Percentiles rank a stretch among this genome's conserved stretches.
Conservation (phyloP, 2,888 invertebrate genomes). For the Entomobrya multifasciata region DNA sequence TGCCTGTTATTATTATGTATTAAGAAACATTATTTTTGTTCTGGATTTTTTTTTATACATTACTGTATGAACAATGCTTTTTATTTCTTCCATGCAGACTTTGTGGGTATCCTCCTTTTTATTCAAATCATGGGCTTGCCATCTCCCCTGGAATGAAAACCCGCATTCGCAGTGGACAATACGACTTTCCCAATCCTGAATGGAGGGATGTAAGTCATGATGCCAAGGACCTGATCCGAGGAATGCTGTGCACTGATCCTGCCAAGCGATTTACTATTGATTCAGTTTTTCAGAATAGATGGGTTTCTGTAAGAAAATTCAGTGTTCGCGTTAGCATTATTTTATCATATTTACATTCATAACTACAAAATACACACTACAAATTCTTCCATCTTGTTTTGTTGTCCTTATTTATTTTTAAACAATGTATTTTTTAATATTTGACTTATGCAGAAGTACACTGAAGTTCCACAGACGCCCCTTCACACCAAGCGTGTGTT, state of each 20-base stretch:
- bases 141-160: conserved; percentile 99
- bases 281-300: conserved; percentile 92
- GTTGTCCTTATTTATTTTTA: neutral
- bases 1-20: neutral
- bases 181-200: conserved; percentile 97
- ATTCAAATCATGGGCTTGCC: conserved; percentile 97
- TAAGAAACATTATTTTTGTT: too few relatives aligned
- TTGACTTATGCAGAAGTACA: conserved; percentile 88
- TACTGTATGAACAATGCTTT: neutral
- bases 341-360: too few relatives aligned
- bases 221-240: conserved; percentile 96
- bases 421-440: too few relatives aligned
- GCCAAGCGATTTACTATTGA: conserved; percentile 93
- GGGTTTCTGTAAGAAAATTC: conserved; percentile 89
- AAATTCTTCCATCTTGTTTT: too few relatives aligned
- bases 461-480: conserved; percentile 96
- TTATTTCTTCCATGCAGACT: conserved; percentile 82
- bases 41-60: too few relatives aligned
- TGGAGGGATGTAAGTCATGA: conserved; percentile 97
- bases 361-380: too few relatives aligned
- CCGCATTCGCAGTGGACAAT: conserved; percentile 96
- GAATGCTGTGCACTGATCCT: conserved; percentile 97
- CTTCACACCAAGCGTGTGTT: conserved; percentile 94
- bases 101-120: conserved; percentile 99
- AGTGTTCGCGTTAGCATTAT: neutral